Percentiles rank a stretch among this genome's conserved stretches.
phyloP scores from a whole-genome alignment of 2,113 vertebrate species.

The Girardinichthys multiradiatus region DNA sequence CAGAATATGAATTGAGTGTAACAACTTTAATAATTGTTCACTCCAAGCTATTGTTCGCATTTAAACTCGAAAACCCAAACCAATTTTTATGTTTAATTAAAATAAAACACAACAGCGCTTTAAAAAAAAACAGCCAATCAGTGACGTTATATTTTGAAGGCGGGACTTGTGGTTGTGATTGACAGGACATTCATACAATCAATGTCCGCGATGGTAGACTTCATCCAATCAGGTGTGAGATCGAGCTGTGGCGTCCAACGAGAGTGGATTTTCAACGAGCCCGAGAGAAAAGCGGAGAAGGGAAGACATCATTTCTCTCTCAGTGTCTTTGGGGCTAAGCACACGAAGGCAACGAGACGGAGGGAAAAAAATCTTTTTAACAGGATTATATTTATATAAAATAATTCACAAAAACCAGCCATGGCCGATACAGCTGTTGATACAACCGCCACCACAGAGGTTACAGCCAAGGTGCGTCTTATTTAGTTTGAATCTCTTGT shows the following conservation, averaged over 20 bases:
- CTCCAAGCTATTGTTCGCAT: constrained; percentile 28
- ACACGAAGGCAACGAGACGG: constrained; percentile 39
- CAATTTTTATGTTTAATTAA: constrained; percentile 11
- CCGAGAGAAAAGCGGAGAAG: constrained; percentile 71
- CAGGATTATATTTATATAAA: constrained; percentile 46
- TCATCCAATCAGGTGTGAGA: constrained; percentile 57
- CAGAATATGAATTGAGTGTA: neutral
- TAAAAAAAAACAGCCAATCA: constrained; percentile 73
- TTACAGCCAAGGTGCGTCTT: constrained; percentile 82
- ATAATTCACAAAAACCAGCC: constrained; percentile 40
- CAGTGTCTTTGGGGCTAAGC: constrained; percentile 56
- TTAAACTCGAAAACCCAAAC: constrained; percentile 28
- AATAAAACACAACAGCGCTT: constrained; percentile 58
- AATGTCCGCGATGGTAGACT: neutral
- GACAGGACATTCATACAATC: constrained; percentile 48
- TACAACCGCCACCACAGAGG: constrained; percentile 78
- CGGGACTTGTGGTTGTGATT: constrained; percentile 12
- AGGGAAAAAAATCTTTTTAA: constrained; percentile 30
- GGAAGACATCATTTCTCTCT: constrained; percentile 75
- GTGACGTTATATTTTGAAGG: constrained; percentile 6
- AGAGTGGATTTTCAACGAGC: constrained; percentile 69
- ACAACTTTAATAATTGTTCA: neutral
- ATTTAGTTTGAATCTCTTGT: constrained; percentile 34
- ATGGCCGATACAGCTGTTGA: constrained; percentile 86
- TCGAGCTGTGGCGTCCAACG: constrained; percentile 54